Percentiles rank a stretch among this genome's conserved stretches.
phyloP scores from a whole-genome alignment of 2,888 invertebrate genomes.

The Diaphora mendica region DNA sequence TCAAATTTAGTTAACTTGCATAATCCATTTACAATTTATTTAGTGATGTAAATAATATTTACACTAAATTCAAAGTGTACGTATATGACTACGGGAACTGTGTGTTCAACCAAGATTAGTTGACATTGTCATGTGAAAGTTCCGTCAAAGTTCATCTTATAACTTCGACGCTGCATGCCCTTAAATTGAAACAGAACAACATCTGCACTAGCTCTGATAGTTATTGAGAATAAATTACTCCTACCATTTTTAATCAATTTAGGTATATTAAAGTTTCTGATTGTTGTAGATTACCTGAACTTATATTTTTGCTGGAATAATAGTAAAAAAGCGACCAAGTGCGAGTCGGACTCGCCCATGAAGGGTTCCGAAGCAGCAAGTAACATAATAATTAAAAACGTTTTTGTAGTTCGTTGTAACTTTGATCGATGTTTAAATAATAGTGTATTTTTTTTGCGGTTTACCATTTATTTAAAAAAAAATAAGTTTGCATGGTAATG shows the following conservation, averaged over 20 bases:
- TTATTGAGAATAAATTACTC: conserved; percentile 75
- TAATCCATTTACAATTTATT: not conserved
- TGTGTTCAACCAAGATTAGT: conserved; percentile 79
- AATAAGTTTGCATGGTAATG: too few species aligned
- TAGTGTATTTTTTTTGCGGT: too few species aligned
- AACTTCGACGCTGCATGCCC: conserved; percentile 76
- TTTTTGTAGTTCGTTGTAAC: too few species aligned
- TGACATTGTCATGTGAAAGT: conserved; percentile 83
- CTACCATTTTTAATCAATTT: conserved; percentile 41
- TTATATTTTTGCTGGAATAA: not conserved
- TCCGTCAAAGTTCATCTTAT: conserved; percentile 76
- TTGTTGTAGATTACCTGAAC: not conserved
- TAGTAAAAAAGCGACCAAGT: too few species aligned
- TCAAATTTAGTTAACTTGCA: too few species aligned
- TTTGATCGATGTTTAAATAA: too few species aligned
- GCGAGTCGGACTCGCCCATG: too few species aligned
- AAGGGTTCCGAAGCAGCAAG: too few species aligned
- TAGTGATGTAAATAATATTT: conserved; percentile 15
- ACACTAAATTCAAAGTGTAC: conserved; percentile 36
- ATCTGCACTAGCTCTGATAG: conserved; percentile 80
- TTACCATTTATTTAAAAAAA: too few species aligned
- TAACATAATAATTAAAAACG: too few species aligned
- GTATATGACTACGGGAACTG: conserved; percentile 60
- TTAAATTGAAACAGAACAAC: conserved; percentile 85
- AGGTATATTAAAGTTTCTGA: conserved; percentile 10